phyloP scores from a whole-genome alignment of 2,888 invertebrate genomes.

The Cosmia pyralina region DNA sequence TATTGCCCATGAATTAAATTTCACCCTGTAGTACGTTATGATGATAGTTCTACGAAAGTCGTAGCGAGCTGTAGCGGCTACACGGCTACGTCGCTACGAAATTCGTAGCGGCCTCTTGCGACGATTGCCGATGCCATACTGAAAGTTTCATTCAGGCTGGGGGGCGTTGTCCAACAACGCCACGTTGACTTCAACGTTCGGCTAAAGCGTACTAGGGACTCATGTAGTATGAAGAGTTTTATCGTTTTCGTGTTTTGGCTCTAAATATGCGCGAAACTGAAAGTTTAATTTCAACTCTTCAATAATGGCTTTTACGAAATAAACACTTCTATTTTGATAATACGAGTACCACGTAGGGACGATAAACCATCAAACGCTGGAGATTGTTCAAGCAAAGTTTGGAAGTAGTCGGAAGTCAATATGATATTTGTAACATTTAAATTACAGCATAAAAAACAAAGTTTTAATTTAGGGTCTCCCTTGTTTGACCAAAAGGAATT shows the following conservation, averaged over 20 bases:
- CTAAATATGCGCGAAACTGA: neutral
- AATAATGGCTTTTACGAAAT: neutral
- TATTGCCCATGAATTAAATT: too few species aligned
- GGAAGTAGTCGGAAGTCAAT: neutral
- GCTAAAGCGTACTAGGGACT: constrained; percentile 17
- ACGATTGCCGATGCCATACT: neutral
- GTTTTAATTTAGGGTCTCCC: too few species aligned
- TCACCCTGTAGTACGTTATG: neutral
- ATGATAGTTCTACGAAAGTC: neutral
- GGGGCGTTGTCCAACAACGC: neutral
- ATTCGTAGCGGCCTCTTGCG: constrained; percentile 16
- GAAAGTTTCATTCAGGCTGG: constrained; percentile 2
- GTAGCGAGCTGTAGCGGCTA: constrained; percentile 2
- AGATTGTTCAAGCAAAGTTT: neutral
- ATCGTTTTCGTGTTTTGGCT: neutral
- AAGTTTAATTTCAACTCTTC: neutral
- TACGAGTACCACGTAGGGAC: neutral
- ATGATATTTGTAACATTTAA: neutral
- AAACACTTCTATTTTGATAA: too few species aligned
- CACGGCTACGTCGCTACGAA: constrained; percentile 14
- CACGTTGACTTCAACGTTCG: constrained; percentile 19
- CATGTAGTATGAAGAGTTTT: neutral
- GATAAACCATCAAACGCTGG: neutral
- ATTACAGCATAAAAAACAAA: neutral
- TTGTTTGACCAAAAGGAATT: too few species aligned